A percentile compares a stretch with the other conserved stretches of the same genome.
phyloP scores from a whole-genome alignment of 2,888 invertebrate genomes.

The Agriopis aurantiaria region DNA sequence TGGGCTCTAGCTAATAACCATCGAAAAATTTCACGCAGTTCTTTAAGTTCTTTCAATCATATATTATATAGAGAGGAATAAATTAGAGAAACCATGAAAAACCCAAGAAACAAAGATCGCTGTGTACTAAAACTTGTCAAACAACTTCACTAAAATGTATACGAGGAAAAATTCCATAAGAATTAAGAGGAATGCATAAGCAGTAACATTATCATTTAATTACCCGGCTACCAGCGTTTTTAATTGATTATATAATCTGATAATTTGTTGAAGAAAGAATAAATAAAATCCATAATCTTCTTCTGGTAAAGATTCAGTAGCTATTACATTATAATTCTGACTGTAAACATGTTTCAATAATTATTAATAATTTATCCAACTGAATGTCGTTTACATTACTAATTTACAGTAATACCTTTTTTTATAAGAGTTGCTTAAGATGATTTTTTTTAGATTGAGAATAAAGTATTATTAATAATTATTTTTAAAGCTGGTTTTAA shows the following conservation, averaged over 20 bases:
- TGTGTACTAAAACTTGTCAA: background rate
- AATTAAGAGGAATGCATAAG: constrained; percentile 26
- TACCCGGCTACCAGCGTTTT: constrained; percentile 58
- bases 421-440: too few relatives aligned
- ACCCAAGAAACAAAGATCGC: background rate
- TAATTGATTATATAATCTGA: constrained; percentile 44
- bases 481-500: background rate
- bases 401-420: constrained; percentile 9
- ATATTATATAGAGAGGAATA: too few relatives aligned
- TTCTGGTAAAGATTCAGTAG: constrained; percentile 63
- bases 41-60: background rate
- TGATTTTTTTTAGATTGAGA: background rate
- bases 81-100: background rate
- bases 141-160: background rate
- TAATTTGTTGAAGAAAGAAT: constrained; percentile 57
- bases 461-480: background rate
- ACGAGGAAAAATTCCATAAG: constrained; percentile 11
- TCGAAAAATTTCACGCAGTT: background rate
- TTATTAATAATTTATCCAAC: constrained; percentile 3
- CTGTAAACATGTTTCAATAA: constrained; percentile 12
- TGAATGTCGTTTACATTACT: background rate
- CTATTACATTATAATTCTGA: constrained; percentile 52
- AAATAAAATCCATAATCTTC: constrained; percentile 57
- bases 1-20: too few relatives aligned
- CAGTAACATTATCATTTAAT: constrained; percentile 55